Percentiles rank a stretch among this genome's conserved stretches.
Evolutionary conservation across 2,888 invertebrate species (phyloP).

Genomic region (Phaonia tiefii): DNA sequence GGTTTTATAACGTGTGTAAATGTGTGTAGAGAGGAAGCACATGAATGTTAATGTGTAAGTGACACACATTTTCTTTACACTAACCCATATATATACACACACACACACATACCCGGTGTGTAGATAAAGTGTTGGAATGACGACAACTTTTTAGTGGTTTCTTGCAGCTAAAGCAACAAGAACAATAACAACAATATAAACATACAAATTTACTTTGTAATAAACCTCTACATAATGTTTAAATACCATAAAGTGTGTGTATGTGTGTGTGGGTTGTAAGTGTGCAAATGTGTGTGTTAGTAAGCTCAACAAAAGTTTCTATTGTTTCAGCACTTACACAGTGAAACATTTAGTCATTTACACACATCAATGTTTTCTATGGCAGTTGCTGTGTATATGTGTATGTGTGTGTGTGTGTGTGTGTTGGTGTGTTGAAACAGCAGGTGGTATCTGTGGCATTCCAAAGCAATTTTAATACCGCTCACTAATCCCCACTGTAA

Average conservation of each 20-base stretch:
- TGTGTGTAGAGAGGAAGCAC: too few species aligned
- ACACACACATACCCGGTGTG: not conserved
- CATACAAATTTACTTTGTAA: conserved; percentile 37
- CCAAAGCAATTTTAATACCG: conserved; percentile 77
- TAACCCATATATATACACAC: not conserved
- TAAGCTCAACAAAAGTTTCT: conserved; percentile 33
- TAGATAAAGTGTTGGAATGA: conserved; percentile 36
- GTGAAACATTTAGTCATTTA: not conserved
- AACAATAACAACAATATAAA: not conserved
- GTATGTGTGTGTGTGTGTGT: too few species aligned
- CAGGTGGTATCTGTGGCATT: conserved; percentile 75
- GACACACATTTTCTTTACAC: conserved; percentile 12
- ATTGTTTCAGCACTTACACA: conserved; percentile 22
- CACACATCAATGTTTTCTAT: not conserved
- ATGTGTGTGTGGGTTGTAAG: conserved; percentile 3
- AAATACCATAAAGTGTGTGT: not conserved
- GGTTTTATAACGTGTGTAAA: too few species aligned
- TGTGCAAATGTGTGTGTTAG: conserved; percentile 12
- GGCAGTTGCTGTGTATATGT: too few species aligned
- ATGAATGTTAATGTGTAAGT: conserved; percentile 15
- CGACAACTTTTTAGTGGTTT: conserved; percentile 55
- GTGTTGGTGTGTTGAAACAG: conserved; percentile 66
- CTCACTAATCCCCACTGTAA: conserved; percentile 78
- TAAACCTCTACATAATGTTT: not conserved
- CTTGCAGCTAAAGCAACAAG: conserved; percentile 23